Evolutionary conservation across 1,140 invertebrate genomes (phyloP), one percentile per base, ranked within the genome.

Genomic region (Trichoplusia ni): DNA sequence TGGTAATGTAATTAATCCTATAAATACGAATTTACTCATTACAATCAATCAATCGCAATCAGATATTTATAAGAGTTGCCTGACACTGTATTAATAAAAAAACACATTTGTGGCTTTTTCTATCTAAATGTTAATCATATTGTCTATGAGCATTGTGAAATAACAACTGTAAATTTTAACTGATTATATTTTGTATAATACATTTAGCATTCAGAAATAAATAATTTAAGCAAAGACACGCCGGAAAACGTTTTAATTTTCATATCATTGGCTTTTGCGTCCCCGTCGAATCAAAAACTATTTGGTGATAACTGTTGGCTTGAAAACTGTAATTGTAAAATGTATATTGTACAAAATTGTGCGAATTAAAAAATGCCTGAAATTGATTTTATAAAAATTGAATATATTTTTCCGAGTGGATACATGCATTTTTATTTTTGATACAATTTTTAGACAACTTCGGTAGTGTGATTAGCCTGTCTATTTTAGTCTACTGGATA

Each of bases 371-470:
- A 84, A 82, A 81, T 86, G 86, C 81, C 87, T 90, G 79, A 87
- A 77, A 88, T 83, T 88, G 84, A 86, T 90, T 90, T 90, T 89
- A 84, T 89, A 89, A 89, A 86, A 90, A 88, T 84, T 89, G 84
- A 89, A 89, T 83, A 87, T 86, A 88, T 90, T 86, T 81, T 90
- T 90, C 85, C 87, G 82, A 84, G 76, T 89, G 87, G 84, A 87
- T 67, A 69, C 72, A 72, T 79, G 81, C 76, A 70, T 80, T 83
- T 79, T 87, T 71, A 81, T 83, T 81, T 56, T 21, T 19, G 29
- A 38, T n/a, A 9, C 18, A n/a, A n/a, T 11, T 51, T 3, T 14
- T 27, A 42, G 6, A n/a, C 6, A n/a, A n/a, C n/a, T n/a, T n/a
- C n/a, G n/a, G n/a, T n/a, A n/a, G n/a, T n/a, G n/a, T n/a, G n/a